These are phyloP conservation scores for Anas flavirostris DNA, from an alignment of 2,797 vertebrate species.

Conservation along the genomic window DNA sequence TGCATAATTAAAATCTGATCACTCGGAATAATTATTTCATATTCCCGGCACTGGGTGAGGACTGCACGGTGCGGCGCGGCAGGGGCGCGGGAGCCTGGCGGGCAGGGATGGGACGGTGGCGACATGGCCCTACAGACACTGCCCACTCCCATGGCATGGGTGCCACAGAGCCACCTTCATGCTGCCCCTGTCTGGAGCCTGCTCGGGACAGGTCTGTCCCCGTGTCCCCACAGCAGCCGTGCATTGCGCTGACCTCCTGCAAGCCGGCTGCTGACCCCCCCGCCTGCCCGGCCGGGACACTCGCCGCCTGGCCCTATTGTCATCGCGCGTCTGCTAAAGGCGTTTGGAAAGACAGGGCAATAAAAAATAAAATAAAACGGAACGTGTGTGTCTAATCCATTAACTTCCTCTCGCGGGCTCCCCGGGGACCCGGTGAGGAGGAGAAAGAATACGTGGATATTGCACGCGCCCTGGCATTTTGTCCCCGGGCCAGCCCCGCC, in stretches of 20 bases:
- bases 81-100: background rate
- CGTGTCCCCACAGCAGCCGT: background rate
- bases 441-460: conserved; percentile 82
- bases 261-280: background rate
- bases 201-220: background rate
- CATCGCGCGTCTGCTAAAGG: conserved; percentile 30
- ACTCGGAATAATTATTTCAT: conserved; percentile 74
- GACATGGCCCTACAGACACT: too few species aligned
- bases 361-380: conserved; percentile 53
- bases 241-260: background rate
- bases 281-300: background rate
- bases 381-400: conserved; percentile 60
- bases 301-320: background rate
- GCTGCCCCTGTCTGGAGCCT: background rate
- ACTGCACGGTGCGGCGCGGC: conserved; percentile 8
- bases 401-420: conserved; percentile 43
- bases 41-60: conserved; percentile 45
- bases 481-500: conserved; percentile 56
- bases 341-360: conserved; percentile 53
- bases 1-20: conserved; percentile 76
- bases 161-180: too few species aligned
- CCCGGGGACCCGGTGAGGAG: conserved; percentile 35
- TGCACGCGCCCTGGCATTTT: conserved; percentile 69
- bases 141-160: too few species aligned
- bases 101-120: too few species aligned